Conservation (phyloP, 1,140 invertebrate species). For the Aphidius ervi region DNA sequence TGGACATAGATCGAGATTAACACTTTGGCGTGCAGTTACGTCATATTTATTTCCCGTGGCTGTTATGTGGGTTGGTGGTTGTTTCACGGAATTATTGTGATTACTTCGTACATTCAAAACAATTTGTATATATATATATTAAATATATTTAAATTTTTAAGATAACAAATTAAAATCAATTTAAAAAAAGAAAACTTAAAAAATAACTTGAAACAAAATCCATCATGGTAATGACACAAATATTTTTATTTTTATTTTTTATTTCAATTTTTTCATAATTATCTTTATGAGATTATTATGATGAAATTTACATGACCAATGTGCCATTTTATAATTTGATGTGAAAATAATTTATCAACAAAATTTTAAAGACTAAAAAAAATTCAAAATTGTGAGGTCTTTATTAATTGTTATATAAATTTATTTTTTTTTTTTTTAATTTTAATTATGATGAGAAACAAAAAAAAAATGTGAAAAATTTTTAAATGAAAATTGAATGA, state of each 20-base stretch:
- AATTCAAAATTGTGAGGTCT: no score
- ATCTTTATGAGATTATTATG: conserved; percentile 1
- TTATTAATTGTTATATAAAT: no score
- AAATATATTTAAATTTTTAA: neutral
- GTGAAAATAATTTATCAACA: no score
- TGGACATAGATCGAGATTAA: conserved; percentile 57
- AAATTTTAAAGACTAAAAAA: no score
- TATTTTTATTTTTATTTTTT: neutral
- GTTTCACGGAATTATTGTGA: conserved; percentile 77
- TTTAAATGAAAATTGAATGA: conserved; percentile 24
- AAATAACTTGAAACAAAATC: neutral
- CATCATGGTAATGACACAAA: neutral
- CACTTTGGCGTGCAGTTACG: conserved; percentile 63
- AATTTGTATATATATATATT: conserved; percentile 2
- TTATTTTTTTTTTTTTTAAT: no score
- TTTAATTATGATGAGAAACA: neutral
- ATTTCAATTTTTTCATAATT: neutral
- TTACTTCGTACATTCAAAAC: conserved; percentile 31
- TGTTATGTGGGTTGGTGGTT: conserved; percentile 77
- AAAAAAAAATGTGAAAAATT: neutral
- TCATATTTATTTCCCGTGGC: conserved; percentile 75
- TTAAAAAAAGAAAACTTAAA: neutral
- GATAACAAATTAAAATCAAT: neutral
- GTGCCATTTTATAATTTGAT: conserved; percentile 15
- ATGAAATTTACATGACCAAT: conserved; percentile 13